Base-by-base conservation (phyloP, 2,113 vertebrate species). In the Lycocorax pyrrhopterus region DNA sequence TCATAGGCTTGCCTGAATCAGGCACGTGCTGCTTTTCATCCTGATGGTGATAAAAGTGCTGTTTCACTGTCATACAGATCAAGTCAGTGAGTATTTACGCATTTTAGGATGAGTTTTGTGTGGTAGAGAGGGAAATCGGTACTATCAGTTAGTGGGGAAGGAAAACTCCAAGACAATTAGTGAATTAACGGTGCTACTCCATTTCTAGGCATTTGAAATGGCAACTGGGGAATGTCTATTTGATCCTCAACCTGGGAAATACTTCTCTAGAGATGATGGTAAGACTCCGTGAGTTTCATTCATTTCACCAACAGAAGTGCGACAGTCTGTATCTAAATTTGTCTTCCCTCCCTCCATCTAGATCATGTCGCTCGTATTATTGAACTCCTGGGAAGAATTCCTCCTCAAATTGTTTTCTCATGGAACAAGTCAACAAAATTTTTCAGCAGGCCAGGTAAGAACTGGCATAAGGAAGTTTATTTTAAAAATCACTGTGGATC, bases 291-390 rank as follows among this genome's bases (percentile, higher is more conserved):
- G 33, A 39, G 43, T 82, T 87, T 60, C 69, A 77, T 29, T 87
- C 9, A 71, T 72, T 85, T 84, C 47, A 39, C 44, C 76, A 30
- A 49, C 18, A 17, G 22, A 78, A 90, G 23, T 17, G 8, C 55
- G 23, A 58, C 17, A 27, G 43, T n/a, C 55, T 37, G 9, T 39
- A 49, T 27, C 67, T 49, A 75, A 37, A 66, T 35, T 23, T 64
- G 60, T 37, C 75, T 52, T 78, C 60, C 16, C 59, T 82, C 80
- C 63, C 29, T 81, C 94, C 44, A 21, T 73, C 59, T 85, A 99
- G 98, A 99, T 95, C 98, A 99, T 1, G 97, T 99, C 74, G 98
- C 98, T 90, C 95, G 98, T 84, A 98, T 99, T 74, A 98, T 98
- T 41, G 98, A 98, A 75, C 98, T 99, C 79, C 96, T 99, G 47